Evolutionary conservation across 2,113 vertebrate species (phyloP), one percentile per base, ranked within the genome.

Genomic region (Argyrosomus japonicus): DNA sequence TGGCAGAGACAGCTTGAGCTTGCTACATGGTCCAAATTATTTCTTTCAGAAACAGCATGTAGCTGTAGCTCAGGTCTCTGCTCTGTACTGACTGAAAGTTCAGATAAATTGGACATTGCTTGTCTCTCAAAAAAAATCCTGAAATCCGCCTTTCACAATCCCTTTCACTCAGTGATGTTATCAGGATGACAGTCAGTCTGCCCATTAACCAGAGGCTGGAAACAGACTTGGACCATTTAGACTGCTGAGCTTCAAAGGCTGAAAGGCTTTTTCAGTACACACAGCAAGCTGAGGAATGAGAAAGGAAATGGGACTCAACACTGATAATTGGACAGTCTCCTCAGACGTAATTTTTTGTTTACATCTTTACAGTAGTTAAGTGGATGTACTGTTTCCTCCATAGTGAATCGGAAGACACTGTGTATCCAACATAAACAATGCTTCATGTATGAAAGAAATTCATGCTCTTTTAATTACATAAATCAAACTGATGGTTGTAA

Each of bases 141-240:
- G 27, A 77, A 83, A 75, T 76, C 7, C 4, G 6, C 36, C 62
- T 84, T 76, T 86, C 63, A 74, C 32, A 5, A 56, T 64, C n/a
- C 69, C 36, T 69, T 70, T 70, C 68, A 29, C 68, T 62, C 32
- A 15, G 81, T 84, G 84, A 89, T 83, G 83, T 86, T 71, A 87
- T 85, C 75, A 54, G 77, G 72, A 84, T 78, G 88, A 81, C 61
- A 43, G 73, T 56, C 68, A n/a, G 67, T 72, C 65, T 77, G 79
- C 23, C 68, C 79, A 70, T 88, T 87, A 88, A 75, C 56, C 61
- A 77, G 79, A 15, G 67, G 61, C 76, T 77, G 58, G 21, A 89
- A 73, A 81, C 72, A 69, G 82, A 79, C 61, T 25, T 6, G 27
- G 68, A 65, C 53, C 68, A 79, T 75, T 58, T 23, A 51, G 57